Evolutionary conservation across 2,113 vertebrate genomes (phyloP), one percentile per base, ranked within the genome.

Genomic region (Passer domesticus): DNA sequence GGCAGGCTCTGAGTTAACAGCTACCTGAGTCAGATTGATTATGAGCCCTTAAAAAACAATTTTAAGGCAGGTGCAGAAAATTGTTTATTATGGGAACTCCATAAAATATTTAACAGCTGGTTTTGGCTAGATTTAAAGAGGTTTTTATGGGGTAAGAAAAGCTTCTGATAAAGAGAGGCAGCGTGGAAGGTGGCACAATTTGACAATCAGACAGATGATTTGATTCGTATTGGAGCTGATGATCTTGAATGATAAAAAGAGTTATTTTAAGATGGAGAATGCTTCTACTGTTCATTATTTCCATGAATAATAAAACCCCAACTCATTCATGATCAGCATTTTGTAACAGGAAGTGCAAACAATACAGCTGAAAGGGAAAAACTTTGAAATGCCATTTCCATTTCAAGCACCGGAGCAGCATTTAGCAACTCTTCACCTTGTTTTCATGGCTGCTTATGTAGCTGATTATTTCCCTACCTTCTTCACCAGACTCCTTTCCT

Each of bases 31-130:
- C 60, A 76, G 47, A 82, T 66, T 67, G 33, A 91, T 87, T 37
- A 47, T 17, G 52, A 91, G 43, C 8, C 50, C 44, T 94, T 92
- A 76, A 62, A 92, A 94, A 53, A 87, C 16, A 78, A 67, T 35
- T 91, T 78, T 60, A 81, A 96, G 46, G 63, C 5, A 90, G 33
- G 89, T 8, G 19, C 7, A 67, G 33, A 43, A 33, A 80, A 52
- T 64, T 80, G 85, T 86, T 83, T 78, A n/a, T 80, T 81, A 68
- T 47, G 19, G 44, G 87, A 62, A 82, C 0, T 18, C n/a, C 27
- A 79, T 95, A 74, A 92, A 97, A 90, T 92, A 96, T 72, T 80
- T 64, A 90, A 62, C n/a, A 70, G 9, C 4, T 83, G 59, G 74
- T 81, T 19, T 73, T 93, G 47, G 13, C n/a, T 94, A 60, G 87